Evolutionary conservation across 2,113 vertebrate genomes (phyloP), one percentile per base, ranked within the genome.

Genomic region (Bostrychus sinensis): DNA sequence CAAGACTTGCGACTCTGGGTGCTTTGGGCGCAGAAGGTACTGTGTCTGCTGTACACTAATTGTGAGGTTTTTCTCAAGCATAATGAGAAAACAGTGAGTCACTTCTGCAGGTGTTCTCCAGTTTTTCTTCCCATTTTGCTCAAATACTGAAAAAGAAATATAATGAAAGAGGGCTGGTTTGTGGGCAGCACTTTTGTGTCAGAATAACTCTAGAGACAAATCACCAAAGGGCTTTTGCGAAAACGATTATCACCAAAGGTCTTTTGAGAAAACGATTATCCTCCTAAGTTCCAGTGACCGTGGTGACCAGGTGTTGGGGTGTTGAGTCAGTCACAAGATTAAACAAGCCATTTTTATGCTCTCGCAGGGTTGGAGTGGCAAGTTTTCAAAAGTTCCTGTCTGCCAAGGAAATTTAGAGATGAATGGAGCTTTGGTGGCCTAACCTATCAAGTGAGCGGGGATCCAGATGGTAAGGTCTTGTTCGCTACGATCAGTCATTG

Each of bases 391-490:
- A 98, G 95, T 81, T 92, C 94, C 43, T 99, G 97, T 77, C 90
- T 99, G 75, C 96, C 95, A 0, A 94, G 87, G 83, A 90, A 91
- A 56, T 81, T 95, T 77, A 92, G 91, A 55, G 93, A 91, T 30
- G 92, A 96, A 38, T 98, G 96, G 95, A 92, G 93, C 62, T 98
- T 98, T 1, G 95, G 94, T 54, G 96, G 94, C 14, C 66, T 93
- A 51, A 94, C 91, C 41, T 99, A 98, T 68, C 88, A 59, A 58
- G 94, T 98, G 85, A 94, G 94, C 74, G 96, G 97, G 54, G 91
- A 92, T 64, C 90, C 82, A 82, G 92, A 93, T 75, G 96, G 97
- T 95, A 87, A 91, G 70, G 38, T 30, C 11, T 6, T 20, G 17
- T 73, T 50, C 1, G 19, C 42, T 7, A 9, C 17, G n/a, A 45